Evolutionary conservation across 2,797 vertebrate species (phyloP), one percentile per base, ranked within the genome.

Genomic region (Fistularia tabacaria): DNA sequence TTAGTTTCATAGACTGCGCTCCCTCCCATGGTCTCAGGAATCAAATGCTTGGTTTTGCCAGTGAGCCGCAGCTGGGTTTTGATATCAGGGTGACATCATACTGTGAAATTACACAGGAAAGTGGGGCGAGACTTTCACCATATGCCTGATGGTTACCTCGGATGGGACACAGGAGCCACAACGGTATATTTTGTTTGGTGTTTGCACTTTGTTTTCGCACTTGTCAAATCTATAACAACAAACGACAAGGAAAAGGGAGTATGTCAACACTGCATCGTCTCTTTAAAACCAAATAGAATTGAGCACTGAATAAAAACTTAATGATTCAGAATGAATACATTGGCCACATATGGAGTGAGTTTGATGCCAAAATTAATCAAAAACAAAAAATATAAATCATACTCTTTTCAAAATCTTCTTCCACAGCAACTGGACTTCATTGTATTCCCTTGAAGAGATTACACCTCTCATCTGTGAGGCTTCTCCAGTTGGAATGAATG

Each of bases 11-110:
- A 65, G 51, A 42, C 51, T 36, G 25, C 60, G 49, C 62, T 51
- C 53, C 11, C 42, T 6, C 12, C 39, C 36, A 36, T 49, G 45
- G 54, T 66, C 54, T 57, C 41, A 13, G 68, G 61, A 53, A 79
- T 76, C 66, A 80, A 72, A 71, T 73, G 69, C 74, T 78, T 80
- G 70, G 72, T 83, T 62, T 78, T 80, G 80, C 84, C 87, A 88
- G 54, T 85, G 74, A 84, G 57, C 66, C 57, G 49, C 65, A 58
- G 63, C 81, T 73, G 82, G 82, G 86, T 76, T 76, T 58, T 61
- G 81, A 84, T 80, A 74, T 84, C 85, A 82, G 66, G 71, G 76
- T 73, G 66, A 76, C 73, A 76, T 68, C 40, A 53, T 60, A 70
- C 80, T 75, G 74, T 61, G 76, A 81, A 71, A 64, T 64, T 64